A percentile compares a stretch with the other conserved stretches of the same genome.
phyloP scores from a whole-genome alignment of 2,113 vertebrate species.

The Tetrao urogallus region DNA sequence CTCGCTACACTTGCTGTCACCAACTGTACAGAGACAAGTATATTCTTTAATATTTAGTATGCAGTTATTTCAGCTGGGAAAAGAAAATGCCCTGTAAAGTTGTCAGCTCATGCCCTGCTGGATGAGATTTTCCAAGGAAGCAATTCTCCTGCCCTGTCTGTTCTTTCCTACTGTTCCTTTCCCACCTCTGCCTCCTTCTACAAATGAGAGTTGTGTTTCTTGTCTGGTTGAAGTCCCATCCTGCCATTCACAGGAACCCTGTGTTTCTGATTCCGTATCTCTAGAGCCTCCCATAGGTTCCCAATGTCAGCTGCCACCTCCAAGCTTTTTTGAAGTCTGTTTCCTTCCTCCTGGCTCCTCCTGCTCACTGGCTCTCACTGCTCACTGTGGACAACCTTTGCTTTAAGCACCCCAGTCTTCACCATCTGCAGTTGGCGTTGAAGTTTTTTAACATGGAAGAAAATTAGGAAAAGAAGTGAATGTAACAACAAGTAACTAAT shows the following conservation, averaged over 20 bases:
- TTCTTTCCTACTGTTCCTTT: neutral
- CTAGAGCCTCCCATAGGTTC: neutral
- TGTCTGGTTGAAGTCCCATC: neutral
- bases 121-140: neutral
- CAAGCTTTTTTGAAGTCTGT: neutral
- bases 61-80: neutral
- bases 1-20: neutral
- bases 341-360: neutral
- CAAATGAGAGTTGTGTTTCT: fast-evolving
- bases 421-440: neutral
- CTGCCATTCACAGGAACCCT: fast-evolving
- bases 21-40: neutral
- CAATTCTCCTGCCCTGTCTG: neutral
- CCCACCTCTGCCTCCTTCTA: neutral
- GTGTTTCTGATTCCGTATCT: neutral
- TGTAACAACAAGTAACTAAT: neutral
- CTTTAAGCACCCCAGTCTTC: neutral
- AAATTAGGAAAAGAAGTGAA: neutral
- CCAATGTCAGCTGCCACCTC: neutral
- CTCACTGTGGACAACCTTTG: neutral
- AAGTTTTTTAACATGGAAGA: neutral
- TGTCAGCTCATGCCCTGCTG: neutral
- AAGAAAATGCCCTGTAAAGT: neutral
- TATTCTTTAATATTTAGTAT: neutral
- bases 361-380: neutral